phyloP scores from a whole-genome alignment of 2,888 invertebrate genomes.

The Philonicus albiceps region DNA sequence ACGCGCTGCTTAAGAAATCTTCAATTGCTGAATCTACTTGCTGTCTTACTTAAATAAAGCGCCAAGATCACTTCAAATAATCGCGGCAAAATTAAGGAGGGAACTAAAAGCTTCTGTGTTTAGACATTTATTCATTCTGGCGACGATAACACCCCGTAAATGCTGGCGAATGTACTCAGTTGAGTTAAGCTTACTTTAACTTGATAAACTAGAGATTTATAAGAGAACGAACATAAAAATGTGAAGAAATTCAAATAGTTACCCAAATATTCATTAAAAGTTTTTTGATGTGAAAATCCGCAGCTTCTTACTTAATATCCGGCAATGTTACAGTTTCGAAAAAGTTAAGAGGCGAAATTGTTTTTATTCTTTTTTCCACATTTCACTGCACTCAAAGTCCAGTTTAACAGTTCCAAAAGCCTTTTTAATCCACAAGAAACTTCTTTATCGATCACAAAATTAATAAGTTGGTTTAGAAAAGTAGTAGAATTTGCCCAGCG shows the following conservation, averaged over 20 bases:
- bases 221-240: not conserved
- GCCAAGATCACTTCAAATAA: not conserved
- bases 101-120: not conserved
- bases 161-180: not conserved
- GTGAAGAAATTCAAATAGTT: slow-evolving; percentile 49
- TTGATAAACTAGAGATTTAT: not conserved
- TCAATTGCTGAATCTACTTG: not conserved
- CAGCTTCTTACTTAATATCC: not conserved
- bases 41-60: not conserved
- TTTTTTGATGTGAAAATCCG: slow-evolving; percentile 29
- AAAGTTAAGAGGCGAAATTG: not conserved
- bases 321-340: not conserved
- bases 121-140: not conserved
- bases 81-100: not conserved
- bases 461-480: not conserved
- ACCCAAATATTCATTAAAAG: slow-evolving; percentile 64
- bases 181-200: not conserved
- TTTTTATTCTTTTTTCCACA: not conserved
- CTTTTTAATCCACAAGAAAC: not conserved
- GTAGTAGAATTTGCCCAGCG: not conserved
- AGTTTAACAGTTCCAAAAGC: not conserved
- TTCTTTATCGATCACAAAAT: not conserved
- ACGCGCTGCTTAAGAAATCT: not conserved
- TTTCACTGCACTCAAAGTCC: not conserved
- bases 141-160: not conserved